Conservation (phyloP, 1,140 invertebrate genomes). For the Latrodectus geometricus region DNA sequence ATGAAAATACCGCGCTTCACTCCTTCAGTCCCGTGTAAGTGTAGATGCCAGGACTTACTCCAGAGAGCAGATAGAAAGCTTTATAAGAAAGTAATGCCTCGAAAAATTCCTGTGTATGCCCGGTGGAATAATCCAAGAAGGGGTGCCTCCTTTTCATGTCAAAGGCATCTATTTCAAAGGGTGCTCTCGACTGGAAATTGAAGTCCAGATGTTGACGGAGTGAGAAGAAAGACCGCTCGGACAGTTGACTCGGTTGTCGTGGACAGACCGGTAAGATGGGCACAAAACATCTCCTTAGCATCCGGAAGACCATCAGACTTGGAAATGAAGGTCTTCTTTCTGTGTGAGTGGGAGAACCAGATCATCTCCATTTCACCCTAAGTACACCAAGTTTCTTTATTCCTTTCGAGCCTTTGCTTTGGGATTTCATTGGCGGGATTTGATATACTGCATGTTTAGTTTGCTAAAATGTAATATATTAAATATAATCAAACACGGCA, state of each 20-base stretch:
- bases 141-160: too few relatives aligned
- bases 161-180: not conserved
- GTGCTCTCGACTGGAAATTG: conserved; percentile 25
- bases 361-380: not conserved
- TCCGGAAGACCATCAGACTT: conserved; percentile 24
- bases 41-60: too few relatives aligned
- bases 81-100: too few relatives aligned
- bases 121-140: too few relatives aligned
- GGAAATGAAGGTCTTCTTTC: conserved; percentile 21
- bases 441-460: too few relatives aligned
- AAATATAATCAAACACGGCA: too few relatives aligned
- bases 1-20: too few relatives aligned
- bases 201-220: conserved; percentile 19
- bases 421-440: not conserved
- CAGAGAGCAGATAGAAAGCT: too few relatives aligned
- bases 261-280: not conserved
- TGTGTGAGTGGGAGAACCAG: not conserved
- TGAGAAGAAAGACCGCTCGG: not conserved
- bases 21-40: too few relatives aligned
- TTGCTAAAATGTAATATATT: too few relatives aligned
- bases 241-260: conserved; percentile 13
- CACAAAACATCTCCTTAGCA: conserved; percentile 16
- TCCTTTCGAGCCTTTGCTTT: not conserved
- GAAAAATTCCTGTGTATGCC: too few relatives aligned
- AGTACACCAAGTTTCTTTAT: not conserved